Conservation (phyloP, 2,797 vertebrate species). For the Rachycentron canadum region DNA sequence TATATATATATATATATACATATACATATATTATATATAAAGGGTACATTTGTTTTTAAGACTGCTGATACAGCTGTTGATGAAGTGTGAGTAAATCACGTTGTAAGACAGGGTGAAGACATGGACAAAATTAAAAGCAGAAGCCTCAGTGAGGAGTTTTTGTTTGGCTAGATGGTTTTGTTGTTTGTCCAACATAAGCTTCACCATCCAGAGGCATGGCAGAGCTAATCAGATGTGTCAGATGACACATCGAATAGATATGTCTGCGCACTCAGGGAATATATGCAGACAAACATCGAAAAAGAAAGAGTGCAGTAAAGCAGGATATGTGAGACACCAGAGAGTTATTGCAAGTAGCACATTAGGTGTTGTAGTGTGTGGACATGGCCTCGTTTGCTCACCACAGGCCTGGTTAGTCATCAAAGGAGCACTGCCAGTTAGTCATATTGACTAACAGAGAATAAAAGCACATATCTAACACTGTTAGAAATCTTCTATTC, state of each 20-base stretch:
- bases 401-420: slow-evolving; percentile 56
- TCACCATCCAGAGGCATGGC: neutral
- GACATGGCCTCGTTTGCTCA: slow-evolving; percentile 50
- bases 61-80: neutral
- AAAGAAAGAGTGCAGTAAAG: neutral
- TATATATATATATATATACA: too few species aligned
- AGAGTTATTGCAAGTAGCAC: neutral
- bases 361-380: slow-evolving; percentile 15
- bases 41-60: neutral
- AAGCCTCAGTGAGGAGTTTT: neutral
- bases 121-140: neutral
- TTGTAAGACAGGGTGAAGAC: neutral
- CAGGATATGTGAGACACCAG: neutral
- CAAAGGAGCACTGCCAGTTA: slow-evolving; percentile 34
- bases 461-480: neutral
- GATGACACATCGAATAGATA: neutral
- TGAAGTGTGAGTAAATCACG: neutral
- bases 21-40: too few species aligned
- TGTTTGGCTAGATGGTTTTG: neutral
- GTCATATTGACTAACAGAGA: slow-evolving; percentile 23
- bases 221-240: slow-evolving; percentile 8
- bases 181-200: neutral
- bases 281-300: neutral
- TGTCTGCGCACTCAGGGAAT: neutral
- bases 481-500: neutral